Conservation (phyloP, 2,888 invertebrate genomes). For the Calephelis perditalis region DNA sequence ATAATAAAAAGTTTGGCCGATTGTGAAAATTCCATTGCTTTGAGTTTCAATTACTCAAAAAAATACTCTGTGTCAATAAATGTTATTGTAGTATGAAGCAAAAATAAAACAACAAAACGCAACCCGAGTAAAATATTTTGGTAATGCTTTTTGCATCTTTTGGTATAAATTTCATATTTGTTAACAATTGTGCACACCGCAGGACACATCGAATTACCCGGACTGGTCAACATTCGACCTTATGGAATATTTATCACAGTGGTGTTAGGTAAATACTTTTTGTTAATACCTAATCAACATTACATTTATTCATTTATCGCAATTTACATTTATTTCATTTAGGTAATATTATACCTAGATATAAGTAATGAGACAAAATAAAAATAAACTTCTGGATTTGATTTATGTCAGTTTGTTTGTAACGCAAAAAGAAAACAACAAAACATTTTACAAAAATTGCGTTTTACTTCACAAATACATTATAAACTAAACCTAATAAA, state of each 20-base stretch:
- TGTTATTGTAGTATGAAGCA: no score
- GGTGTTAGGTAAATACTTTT: no score
- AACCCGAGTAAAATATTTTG: slow-evolving; percentile 8
- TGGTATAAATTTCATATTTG: neutral
- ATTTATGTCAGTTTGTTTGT: neutral
- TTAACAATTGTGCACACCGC: no score
- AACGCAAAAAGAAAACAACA: slow-evolving; percentile 6
- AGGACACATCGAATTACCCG: no score
- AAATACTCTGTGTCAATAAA: neutral
- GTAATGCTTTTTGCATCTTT: neutral
- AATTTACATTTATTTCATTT: neutral
- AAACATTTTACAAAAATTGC: slow-evolving; percentile 10
- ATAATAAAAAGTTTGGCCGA: neutral
- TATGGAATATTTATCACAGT: no score
- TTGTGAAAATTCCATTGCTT: slow-evolving; percentile 3
- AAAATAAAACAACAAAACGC: slow-evolving; percentile 1
- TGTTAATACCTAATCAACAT: no score
- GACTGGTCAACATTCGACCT: no score
- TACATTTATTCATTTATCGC: no score
- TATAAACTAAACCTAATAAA: slow-evolving; percentile 25
- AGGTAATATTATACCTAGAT: slow-evolving; percentile 2
- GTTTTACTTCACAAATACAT: slow-evolving; percentile 9
- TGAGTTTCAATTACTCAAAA: neutral
- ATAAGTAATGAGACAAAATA: neutral
- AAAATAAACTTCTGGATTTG: neutral